Evolutionary conservation across 2,113 vertebrate genomes (phyloP).

Genomic region (Psammodynastes pulverulentus): DNA sequence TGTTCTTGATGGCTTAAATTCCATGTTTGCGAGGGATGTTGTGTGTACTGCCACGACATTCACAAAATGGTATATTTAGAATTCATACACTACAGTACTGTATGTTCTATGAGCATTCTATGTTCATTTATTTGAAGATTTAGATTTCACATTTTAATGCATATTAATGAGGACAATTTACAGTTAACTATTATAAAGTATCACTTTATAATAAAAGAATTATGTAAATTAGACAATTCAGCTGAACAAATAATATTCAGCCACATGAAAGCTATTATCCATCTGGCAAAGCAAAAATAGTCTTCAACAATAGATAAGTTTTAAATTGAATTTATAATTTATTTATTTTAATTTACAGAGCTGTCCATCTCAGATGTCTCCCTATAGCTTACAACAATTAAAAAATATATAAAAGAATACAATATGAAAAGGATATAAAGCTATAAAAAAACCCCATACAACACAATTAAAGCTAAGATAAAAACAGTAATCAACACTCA

Average conservation of each 20-base stretch:
- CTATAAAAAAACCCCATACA: not conserved
- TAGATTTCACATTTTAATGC: not conserved
- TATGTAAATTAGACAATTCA: not conserved
- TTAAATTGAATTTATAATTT: not conserved
- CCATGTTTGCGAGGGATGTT: not conserved
- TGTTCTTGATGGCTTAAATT: not conserved
- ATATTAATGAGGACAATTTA: not conserved
- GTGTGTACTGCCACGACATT: not conserved
- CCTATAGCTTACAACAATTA: not conserved
- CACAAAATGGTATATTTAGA: not conserved
- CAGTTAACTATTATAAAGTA: not conserved
- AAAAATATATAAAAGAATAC: not conserved
- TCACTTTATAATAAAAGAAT: not conserved
- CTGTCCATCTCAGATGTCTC: not conserved
- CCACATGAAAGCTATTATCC: not conserved
- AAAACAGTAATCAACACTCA: too few species aligned
- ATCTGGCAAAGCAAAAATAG: not conserved
- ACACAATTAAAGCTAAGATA: not conserved
- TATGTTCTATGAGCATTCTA: not conserved
- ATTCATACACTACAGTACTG: not conserved
- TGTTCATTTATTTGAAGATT: not conserved
- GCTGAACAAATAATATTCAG: not conserved
- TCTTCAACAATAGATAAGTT: not conserved
- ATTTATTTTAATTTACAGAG: not conserved
- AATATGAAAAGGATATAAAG: too few species aligned